Base-by-base conservation (phyloP, 2,888 invertebrate genomes). In the Pantelozetes paolii region DNA sequence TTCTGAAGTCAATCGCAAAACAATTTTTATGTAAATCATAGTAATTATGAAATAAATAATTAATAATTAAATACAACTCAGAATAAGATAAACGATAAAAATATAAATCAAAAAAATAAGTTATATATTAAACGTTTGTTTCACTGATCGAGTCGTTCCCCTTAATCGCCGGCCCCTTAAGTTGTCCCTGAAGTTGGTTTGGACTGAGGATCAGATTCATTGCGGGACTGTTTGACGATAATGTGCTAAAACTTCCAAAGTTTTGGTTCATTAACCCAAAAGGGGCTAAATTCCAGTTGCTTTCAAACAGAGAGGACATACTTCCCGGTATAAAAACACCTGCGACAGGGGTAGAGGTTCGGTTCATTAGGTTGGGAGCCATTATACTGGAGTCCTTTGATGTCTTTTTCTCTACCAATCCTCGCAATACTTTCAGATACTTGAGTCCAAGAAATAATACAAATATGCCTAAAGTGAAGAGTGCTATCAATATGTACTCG, bases 201-300 rank as follows among this genome's bases (percentile, higher is more conserved):
- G 59, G 30, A 9, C 13, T 30, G 5, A 59, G 5, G 1, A 28
- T 15, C 8, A 28, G 30, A 59, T 59, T 30, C 9, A 28, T 30
- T 6, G 13, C 28, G 2, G 30, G 9, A 30, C 3, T 28, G 18
- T 15, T 30, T 1, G 30, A 1, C 15, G 23, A 9, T 15, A 20
- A 9, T 13, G 28, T 9, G 1, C 23, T 2, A n/a, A 57, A 23
- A 57, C 57, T 28, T 26, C 15, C 57, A 15, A 57, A 8, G 3
- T 23, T 11, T 23, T 26, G 11, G n/a, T 18, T 26, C n/a, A 57
- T 8, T 57, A 11, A 3, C 18, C 59, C 59, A 59, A 59, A 30
- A 2, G 59, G 59, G 9, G 59, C 59, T 9, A 59, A 59, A 59
- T 59, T 28, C 59, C 59, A 59, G 5, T 28, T 28, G 18, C 54